These are phyloP conservation scores for Acleris holmiana DNA, from an alignment of 2,888 invertebrate species.

Conservation along the genomic window DNA sequence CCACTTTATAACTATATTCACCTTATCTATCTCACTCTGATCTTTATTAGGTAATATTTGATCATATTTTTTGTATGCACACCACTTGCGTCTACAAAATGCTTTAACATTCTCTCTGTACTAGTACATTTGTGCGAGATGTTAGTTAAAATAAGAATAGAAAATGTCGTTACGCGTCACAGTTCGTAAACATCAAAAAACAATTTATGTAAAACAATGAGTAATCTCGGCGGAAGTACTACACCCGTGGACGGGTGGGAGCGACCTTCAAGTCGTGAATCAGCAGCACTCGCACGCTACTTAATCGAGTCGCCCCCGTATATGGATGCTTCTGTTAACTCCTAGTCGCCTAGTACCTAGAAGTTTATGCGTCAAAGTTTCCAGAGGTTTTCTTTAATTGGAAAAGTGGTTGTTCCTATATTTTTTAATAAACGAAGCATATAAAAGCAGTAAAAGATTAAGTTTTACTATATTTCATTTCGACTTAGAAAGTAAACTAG, in stretches of 20 bases:
- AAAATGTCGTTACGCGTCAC: slow-evolving; percentile 13
- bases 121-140: neutral
- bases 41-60: no score
- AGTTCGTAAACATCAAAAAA: slow-evolving; percentile 25
- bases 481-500: no score
- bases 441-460: no score
- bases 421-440: no score
- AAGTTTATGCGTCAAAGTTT: neutral
- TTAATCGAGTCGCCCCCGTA: slow-evolving; percentile 53
- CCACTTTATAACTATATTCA: slow-evolving; percentile 18
- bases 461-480: no score
- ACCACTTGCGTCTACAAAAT: no score
- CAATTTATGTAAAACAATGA: slow-evolving; percentile 50
- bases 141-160: slow-evolving; percentile 14
- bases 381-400: no score
- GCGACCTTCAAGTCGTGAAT: slow-evolving; percentile 68
- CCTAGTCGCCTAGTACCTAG: slow-evolving; percentile 42
- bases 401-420: no score
- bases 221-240: slow-evolving; percentile 57
- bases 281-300: slow-evolving; percentile 49
- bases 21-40: slow-evolving; percentile 21
- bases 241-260: slow-evolving; percentile 51
- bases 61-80: no score
- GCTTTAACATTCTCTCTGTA: no score
- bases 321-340: slow-evolving; percentile 53